Evolutionary conservation across 2,113 vertebrate genomes (phyloP), one percentile per base, ranked within the genome.

Genomic region (Blennius ocellaris): DNA sequence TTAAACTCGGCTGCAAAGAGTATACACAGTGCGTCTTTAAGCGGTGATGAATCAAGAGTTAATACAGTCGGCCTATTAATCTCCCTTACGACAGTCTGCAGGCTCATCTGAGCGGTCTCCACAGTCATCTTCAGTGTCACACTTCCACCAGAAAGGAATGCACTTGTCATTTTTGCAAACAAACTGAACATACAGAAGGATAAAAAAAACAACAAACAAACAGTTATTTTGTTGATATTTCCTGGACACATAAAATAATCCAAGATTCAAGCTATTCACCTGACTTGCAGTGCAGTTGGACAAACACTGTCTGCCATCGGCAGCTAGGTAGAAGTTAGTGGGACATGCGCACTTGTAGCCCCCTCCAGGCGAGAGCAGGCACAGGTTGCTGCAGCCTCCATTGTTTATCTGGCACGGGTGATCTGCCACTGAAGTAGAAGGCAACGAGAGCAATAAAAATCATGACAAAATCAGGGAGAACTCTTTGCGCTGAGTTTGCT

Each of bases 111-210:
- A 99, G 0, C 95, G 96, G 77, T 99, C 98, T 5, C 98, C 98
- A 0, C 98, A 99, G 83, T 99, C 98, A 0, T 99, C 98, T 80
- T 99, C 98, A 0, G 98, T 99, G 94, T 99, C 98, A 69, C 98
- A 99, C 89, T 98, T 99, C 98, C 98, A 99, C 98, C 98, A 99
- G 90, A 99, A 99, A 66, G 98, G 98, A 92, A 99, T 99, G 92
- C 98, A 99, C 84, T 99, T 98, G 92, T 99, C 98, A 0, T 98
- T 99, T 93, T 97, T 98, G 87, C 98, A 99, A 39, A 98, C 97
- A 84, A 99, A 99, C 98, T 99, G 90, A 56, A 82, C 10, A 56
- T 45, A 56, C 3, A 62, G 37, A 85, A 6, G 67, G 43, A 37
- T n/a, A 9, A 4, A 1, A 0, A 8, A 2, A 30, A 30, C n/a